phyloP scores from a whole-genome alignment of 2,797 vertebrate species.

The Acanthis flammea region DNA sequence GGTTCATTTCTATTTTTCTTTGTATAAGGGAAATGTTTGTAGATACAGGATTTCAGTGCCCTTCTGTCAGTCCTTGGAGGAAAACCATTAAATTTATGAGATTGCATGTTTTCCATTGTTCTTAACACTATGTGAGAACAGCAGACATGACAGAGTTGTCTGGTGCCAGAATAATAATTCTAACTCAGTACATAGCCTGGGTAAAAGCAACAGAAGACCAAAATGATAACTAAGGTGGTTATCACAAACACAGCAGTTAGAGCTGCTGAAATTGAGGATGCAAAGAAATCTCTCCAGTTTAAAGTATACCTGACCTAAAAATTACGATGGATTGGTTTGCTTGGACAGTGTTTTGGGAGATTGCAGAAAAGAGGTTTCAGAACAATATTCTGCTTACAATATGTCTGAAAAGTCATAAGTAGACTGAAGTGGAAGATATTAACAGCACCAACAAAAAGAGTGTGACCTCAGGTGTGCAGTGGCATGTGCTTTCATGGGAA shows the following conservation, averaged over 20 bases:
- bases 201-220: not conserved
- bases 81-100: not conserved
- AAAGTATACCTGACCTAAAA: not conserved
- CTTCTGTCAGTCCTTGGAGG: not conserved
- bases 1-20: not conserved
- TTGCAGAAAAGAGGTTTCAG: not conserved
- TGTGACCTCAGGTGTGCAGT: not conserved
- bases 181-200: too few species aligned
- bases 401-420: fast-evolving
- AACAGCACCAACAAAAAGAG: not conserved
- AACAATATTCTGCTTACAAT: not conserved
- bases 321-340: not conserved
- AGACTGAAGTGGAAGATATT: not conserved
- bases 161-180: not conserved
- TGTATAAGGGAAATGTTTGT: not conserved
- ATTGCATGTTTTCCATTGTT: not conserved
- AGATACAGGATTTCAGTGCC: not conserved
- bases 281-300: not conserved
- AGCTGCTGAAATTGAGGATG: not conserved
- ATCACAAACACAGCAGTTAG: not conserved
- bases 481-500: not conserved
- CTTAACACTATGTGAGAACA: not conserved
- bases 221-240: not conserved
- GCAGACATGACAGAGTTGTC: not conserved
- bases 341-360: not conserved